Conservation (phyloP, 2,888 invertebrate species). For the Lydus trimaculatus region DNA sequence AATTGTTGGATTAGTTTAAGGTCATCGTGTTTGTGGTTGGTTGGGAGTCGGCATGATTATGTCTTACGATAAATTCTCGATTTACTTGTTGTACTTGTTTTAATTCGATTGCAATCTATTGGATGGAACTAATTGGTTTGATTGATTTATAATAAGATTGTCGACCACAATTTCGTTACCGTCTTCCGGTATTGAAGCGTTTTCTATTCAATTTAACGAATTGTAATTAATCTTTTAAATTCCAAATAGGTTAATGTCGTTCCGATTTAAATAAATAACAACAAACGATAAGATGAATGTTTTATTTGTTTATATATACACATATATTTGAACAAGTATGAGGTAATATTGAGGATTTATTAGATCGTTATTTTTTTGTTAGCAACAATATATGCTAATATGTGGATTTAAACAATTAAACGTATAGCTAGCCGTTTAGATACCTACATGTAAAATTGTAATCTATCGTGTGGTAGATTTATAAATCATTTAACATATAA, state of each 20-base stretch:
- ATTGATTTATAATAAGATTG: conserved; percentile 36
- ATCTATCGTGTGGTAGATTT: conserved; percentile 26
- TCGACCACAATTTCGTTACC: conserved; percentile 6
- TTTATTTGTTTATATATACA: background rate
- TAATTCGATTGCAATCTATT: conserved; percentile 44
- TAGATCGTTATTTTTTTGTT: conserved; percentile 2
- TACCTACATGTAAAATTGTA: conserved; percentile 33
- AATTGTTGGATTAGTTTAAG: conserved; percentile 7
- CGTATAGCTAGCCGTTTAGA: conserved; percentile 25
- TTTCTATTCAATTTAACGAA: background rate
- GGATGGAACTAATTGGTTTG: conserved; percentile 42
- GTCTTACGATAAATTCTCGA: conserved; percentile 36
- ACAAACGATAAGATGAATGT: background rate
- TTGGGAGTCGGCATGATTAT: conserved; percentile 31
- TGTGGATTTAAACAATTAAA: conserved; percentile 20
- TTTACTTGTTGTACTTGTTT: conserved; percentile 39
- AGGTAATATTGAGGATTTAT: background rate
- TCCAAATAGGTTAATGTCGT: background rate
- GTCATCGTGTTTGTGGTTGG: conserved; percentile 6
- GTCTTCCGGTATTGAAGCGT: background rate
- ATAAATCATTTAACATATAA: conserved; percentile 38
- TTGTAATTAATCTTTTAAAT: conserved; percentile 1
- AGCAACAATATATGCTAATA: background rate
- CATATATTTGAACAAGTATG: background rate
- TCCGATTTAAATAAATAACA: background rate